Conservation (phyloP, 2,797 vertebrate genomes). For the Antrozous pallidus region DNA sequence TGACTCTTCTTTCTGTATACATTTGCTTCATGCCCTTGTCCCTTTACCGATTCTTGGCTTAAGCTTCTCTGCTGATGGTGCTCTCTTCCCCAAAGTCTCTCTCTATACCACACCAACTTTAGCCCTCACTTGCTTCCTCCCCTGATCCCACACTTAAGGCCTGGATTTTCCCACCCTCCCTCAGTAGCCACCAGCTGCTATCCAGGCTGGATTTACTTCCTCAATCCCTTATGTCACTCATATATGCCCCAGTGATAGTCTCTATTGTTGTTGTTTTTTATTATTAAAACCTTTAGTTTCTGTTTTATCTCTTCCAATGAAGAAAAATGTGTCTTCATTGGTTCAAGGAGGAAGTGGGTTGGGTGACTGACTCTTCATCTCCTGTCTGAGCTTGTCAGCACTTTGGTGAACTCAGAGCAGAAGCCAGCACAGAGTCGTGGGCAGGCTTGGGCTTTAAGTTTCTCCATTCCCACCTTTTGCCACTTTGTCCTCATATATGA, state of each 20-base stretch:
- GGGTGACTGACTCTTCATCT: neutral
- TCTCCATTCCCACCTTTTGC: neutral
- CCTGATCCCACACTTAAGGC: neutral
- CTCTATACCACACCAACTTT: neutral
- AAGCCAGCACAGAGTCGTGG: neutral
- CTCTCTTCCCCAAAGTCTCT: neutral
- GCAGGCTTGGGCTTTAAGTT: neutral
- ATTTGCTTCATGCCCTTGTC: neutral
- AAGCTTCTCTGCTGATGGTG: neutral
- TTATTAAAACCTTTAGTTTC: conserved; percentile 47
- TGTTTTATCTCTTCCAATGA: conserved; percentile 33
- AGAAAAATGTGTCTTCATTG: neutral
- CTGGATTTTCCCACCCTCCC: neutral
- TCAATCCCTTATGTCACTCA: neutral
- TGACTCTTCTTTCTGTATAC: neutral
- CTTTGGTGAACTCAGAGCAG: neutral
- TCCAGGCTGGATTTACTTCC: neutral
- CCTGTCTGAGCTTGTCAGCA: neutral
- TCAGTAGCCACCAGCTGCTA: neutral
- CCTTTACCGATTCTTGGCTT: neutral
- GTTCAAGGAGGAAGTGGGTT: neutral
- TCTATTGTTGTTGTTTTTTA: conserved; percentile 53
- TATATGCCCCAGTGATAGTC: neutral
- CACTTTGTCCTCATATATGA: neutral
- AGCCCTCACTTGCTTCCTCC: neutral